phyloP scores from a whole-genome alignment of 2,113 vertebrate genomes.

The Pseudonaja textilis region DNA sequence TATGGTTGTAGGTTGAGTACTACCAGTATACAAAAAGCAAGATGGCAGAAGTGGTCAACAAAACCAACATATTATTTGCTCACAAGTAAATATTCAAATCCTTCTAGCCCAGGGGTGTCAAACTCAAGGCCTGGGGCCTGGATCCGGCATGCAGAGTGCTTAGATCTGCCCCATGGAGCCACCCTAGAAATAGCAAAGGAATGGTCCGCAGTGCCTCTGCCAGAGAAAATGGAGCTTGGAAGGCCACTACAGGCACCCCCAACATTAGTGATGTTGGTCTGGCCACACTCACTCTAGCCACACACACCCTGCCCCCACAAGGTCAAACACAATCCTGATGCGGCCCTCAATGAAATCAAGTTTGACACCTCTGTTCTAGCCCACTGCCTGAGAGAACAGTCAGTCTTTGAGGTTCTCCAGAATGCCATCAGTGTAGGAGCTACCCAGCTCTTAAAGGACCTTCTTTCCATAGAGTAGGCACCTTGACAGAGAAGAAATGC shows the following conservation, averaged over 20 bases:
- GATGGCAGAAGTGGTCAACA: not conserved
- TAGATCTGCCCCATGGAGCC: too few species aligned
- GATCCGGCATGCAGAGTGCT: too few species aligned
- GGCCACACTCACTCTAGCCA: too few species aligned
- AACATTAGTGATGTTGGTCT: too few species aligned
- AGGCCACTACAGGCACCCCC: too few species aligned
- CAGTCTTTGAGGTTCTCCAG: not conserved
- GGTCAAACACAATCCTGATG: too few species aligned
- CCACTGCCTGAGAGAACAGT: not conserved
- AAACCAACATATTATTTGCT: not conserved
- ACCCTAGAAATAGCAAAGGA: too few species aligned
- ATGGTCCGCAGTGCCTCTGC: too few species aligned
- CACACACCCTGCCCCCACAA: too few species aligned
- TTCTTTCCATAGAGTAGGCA: not conserved
- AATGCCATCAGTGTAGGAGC: not conserved
- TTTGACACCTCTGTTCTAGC: not conserved
- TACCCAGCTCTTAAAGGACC: not conserved
- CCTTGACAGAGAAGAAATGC: not conserved
- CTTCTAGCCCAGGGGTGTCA: not conserved
- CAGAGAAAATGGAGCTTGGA: too few species aligned
- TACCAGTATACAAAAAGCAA: not conserved
- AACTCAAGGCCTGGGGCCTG: too few species aligned
- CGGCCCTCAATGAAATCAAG: too few species aligned
- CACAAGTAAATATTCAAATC: not conserved
- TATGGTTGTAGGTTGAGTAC: not conserved